Conservation (phyloP, 2,888 invertebrate genomes). For the Dendrolimus pini region DNA sequence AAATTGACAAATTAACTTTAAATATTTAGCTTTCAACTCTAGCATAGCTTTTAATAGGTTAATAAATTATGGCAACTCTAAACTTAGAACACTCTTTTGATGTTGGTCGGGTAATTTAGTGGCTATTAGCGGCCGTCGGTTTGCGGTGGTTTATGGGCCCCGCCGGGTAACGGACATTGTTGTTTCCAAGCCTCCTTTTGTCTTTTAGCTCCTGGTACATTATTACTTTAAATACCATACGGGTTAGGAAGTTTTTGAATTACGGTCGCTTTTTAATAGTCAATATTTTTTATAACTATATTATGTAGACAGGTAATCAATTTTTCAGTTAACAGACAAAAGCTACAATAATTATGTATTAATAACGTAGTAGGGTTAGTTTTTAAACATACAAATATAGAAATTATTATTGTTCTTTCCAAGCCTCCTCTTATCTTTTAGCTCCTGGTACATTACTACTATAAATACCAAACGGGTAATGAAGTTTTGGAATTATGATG, state of each 20-base stretch:
- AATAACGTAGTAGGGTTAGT: no score
- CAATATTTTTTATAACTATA: background rate
- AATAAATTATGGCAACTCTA: constrained; percentile 14
- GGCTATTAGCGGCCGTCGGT: constrained; percentile 1
- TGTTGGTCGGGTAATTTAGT: constrained; percentile 23
- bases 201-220: background rate
- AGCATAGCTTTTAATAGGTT: constrained; percentile 7
- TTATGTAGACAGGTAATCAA: no score
- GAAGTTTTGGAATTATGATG: background rate
- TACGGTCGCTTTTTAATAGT: background rate
- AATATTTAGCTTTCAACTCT: background rate
- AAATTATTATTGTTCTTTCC: background rate
- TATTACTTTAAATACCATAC: no score
- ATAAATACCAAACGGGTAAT: background rate
- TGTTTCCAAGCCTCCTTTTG: background rate
- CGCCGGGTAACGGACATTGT: constrained; percentile 6
- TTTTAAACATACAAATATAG: background rate
- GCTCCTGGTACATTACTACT: background rate
- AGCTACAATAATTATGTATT: no score
- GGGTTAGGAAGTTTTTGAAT: background rate
- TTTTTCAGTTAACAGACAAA: no score
- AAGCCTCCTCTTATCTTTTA: background rate
- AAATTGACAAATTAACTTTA: background rate
- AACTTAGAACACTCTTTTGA: constrained; percentile 28
- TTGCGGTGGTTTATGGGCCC: constrained; percentile 12